These are phyloP conservation scores for Nasonia giraulti DNA, from an alignment of 1,140 invertebrate species.

Conservation along the genomic window DNA sequence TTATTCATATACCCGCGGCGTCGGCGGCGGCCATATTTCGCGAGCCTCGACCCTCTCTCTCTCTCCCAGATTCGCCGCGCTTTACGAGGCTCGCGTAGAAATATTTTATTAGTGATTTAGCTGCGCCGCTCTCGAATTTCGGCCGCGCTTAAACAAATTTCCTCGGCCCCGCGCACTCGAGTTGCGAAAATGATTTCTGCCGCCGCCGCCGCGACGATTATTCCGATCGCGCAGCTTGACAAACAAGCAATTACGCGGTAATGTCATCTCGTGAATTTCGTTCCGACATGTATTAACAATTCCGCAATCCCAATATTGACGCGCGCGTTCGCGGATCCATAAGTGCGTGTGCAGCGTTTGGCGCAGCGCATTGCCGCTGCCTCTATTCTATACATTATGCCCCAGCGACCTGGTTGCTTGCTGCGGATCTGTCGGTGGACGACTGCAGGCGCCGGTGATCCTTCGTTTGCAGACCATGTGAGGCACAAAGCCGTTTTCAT, in stretches of 20 bases:
- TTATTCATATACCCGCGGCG: not conserved
- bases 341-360: constrained; percentile 11
- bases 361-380: not conserved
- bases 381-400: not conserved
- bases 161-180: not conserved
- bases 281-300: constrained; percentile 42
- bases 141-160: constrained; percentile 23
- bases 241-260: constrained; percentile 47
- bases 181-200: constrained; percentile 35
- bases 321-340: constrained; percentile 11
- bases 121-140: not conserved
- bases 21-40: constrained; percentile 30
- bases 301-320: constrained; percentile 46
- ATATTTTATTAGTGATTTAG: constrained; percentile 43
- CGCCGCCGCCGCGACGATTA: constrained; percentile 14
- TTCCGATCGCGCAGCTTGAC: constrained; percentile 37
- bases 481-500: not conserved
- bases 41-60: constrained; percentile 19
- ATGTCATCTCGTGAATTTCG: constrained; percentile 39
- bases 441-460: too few relatives aligned
- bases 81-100: constrained; percentile 52
- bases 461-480: not conserved
- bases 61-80: constrained; percentile 34
- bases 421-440: too few relatives aligned
- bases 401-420: not conserved